Base-by-base conservation (phyloP, 1,140 invertebrate species). In the Papilio polyxenes region DNA sequence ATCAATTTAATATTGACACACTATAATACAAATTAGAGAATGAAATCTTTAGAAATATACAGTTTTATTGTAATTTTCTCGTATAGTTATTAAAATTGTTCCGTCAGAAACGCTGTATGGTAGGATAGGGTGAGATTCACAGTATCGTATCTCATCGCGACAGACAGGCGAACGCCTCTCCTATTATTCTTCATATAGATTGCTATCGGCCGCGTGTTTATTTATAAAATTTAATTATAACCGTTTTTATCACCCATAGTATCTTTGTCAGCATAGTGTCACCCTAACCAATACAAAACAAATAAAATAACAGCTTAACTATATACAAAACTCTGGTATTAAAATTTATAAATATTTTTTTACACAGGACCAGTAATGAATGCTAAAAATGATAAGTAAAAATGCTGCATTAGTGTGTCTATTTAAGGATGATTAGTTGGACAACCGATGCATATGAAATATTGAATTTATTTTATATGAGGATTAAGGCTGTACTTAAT, bases 131-230 rank as follows among this genome's bases (percentile, higher is more conserved):
- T 23, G 37, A 56, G 56, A 56, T 75, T 83, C 44, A 77, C 31
- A 6, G 62, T 77, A 53, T 84, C 85, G 80, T 82, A 83, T 82
- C 80, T 51, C 56, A 20, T 51, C 53, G 79, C 20, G 74, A 85
- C 85, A 86, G 83, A 86, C 74, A 83, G 76, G 62, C 76, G 51
- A 9, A 79, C 78, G 62, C 62, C 44, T 37, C 20, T 80, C 49
- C 82, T 77, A 84, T 84, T 83, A 76, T 85, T 82, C 83, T 83
- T 82, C 82, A 85, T 85, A 82, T 59, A 72, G 83, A 86, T 86
- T 69, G 8, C 69, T 84, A 86, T 86, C 85, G 23, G 56, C 37
- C 85, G 81, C 85, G 83, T 86, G 85, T 82, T 84, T 74, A 49
- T 1, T 62, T 80, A 82, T 82, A 48, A 80, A 83, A 82, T 86